Conservation (phyloP, 2,113 vertebrate genomes). For the Pogona vitticeps region DNA sequence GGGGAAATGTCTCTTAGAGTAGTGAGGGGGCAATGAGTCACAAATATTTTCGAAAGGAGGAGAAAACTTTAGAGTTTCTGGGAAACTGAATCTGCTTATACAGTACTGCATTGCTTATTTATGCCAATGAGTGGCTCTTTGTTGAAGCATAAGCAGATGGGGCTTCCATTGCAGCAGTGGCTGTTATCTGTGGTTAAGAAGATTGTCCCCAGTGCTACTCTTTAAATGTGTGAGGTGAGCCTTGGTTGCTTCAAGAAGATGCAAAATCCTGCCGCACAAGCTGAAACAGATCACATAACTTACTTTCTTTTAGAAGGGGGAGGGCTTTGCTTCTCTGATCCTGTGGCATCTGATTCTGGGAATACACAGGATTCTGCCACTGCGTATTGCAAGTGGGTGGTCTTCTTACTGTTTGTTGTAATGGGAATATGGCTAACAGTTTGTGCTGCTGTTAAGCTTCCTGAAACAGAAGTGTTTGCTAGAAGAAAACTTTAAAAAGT, state of each 20-base stretch:
- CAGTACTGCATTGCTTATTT: accelerated
- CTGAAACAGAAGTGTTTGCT: background rate
- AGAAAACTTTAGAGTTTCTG: background rate
- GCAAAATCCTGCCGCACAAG: background rate
- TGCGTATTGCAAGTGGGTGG: background rate
- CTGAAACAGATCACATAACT: background rate
- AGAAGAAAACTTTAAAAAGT: background rate
- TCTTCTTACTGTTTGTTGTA: background rate
- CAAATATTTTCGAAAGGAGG: background rate
- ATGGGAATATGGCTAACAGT: background rate
- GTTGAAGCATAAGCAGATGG: background rate
- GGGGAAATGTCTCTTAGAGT: no score
- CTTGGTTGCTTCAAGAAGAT: background rate
- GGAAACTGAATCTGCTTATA: background rate
- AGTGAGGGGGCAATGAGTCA: background rate
- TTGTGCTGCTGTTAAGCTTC: background rate
- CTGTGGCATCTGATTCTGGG: background rate
- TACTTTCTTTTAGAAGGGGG: background rate
- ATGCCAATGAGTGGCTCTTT: background rate
- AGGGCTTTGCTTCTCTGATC: background rate
- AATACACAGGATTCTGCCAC: background rate
- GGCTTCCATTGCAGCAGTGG: background rate
- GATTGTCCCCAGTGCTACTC: background rate
- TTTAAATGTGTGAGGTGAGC: background rate
- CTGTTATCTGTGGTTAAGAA: background rate